Evolutionary conservation across 2,113 vertebrate genomes (phyloP).

Genomic region (Petrocephalus microphthalmus): DNA sequence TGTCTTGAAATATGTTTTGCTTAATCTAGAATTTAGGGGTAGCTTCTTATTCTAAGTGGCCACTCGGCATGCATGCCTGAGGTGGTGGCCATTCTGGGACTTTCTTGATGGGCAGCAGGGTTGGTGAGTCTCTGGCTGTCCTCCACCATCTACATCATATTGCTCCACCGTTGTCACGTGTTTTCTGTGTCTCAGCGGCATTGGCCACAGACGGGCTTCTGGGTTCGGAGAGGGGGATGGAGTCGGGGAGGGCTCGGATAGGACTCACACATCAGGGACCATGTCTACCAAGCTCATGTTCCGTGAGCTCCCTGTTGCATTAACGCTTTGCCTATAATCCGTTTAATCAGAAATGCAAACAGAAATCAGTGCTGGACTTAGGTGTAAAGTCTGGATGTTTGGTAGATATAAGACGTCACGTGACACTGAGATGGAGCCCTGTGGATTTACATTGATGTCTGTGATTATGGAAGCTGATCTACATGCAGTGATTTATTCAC

Average conservation of each 20-base stretch:
- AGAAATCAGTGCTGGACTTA: neutral
- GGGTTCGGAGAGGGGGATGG: neutral
- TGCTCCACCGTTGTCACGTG: neutral
- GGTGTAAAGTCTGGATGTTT: neutral
- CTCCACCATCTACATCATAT: neutral
- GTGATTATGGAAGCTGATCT: neutral
- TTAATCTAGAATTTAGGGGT: neutral
- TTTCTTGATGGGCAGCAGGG: neutral
- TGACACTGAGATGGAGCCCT: neutral
- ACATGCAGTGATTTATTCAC: neutral
- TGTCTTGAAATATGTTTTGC: neutral
- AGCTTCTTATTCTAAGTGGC: neutral
- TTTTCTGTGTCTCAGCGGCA: neutral
- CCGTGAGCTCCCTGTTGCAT: neutral
- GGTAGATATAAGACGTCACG: neutral
- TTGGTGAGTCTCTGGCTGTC: neutral
- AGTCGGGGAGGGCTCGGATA: neutral
- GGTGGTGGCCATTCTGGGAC: neutral
- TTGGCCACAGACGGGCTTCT: neutral
- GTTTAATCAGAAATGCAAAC: conserved; percentile 1
- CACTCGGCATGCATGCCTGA: neutral
- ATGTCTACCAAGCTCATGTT: neutral
- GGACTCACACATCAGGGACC: neutral
- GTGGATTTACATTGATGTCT: neutral
- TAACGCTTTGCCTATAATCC: neutral